Conservation (phyloP, 2,113 vertebrate genomes). For the Phyllostomus hastatus region DNA sequence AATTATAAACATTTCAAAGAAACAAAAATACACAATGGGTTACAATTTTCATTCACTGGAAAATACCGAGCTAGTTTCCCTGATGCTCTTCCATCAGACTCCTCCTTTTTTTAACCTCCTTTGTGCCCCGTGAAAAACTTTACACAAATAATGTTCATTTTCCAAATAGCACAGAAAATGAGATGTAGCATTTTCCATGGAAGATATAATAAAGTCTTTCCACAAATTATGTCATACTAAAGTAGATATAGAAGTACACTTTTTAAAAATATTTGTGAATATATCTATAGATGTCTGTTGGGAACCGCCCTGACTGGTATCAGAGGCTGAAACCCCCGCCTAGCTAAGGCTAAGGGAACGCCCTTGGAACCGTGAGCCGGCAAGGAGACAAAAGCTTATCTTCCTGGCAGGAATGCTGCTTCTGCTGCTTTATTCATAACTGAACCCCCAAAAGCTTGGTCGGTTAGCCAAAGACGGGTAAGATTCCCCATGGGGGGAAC, state of each 20-base stretch:
- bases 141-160: neutral
- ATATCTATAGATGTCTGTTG: neutral
- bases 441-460: too few species aligned
- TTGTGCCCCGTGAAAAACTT: neutral
- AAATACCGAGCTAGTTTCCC: neutral
- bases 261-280: neutral
- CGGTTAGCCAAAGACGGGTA: too few species aligned
- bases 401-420: too few species aligned
- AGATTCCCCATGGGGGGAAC: too few species aligned
- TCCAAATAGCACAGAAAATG: neutral
- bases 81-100: neutral
- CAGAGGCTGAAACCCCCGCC: too few species aligned
- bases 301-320: too few species aligned
- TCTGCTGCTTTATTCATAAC: too few species aligned
- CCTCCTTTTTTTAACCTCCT: neutral
- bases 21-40: neutral
- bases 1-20: conserved; percentile 12
- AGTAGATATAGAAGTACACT: neutral
- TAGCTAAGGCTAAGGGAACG: too few species aligned
- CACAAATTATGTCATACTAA: neutral
- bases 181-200: neutral
- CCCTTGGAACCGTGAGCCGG: too few species aligned
- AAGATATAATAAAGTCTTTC: neutral
- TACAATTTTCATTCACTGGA: neutral
- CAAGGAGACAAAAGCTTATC: too few species aligned